Base-by-base conservation (phyloP, 64 coral and sea anemone genomes). In the Hydrozoanthus tunicans region DNA sequence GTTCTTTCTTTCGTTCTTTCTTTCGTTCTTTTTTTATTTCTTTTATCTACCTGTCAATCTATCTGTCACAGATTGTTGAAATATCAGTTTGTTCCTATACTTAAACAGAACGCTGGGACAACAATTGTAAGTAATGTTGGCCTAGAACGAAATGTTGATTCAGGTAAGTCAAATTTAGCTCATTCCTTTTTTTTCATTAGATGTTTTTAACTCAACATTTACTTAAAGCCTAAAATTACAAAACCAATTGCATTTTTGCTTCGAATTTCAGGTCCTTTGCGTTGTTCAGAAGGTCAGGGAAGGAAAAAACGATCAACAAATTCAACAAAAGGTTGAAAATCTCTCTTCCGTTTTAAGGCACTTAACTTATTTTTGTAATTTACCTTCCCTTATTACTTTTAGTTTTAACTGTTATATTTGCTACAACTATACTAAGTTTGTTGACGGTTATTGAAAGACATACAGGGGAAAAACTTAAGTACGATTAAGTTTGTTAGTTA, bases 301-400 rank as follows among this genome's bases (percentile, higher is more conserved):
- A 84, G 81, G 59, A 15, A 84, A 61, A 84, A 56, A 20, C 58
- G 81, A 65, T 84, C 81, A 32, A 66, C 81, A 84, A 65, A 66
- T 61, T n/a, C 5, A 6, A 9, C 0, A 1, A 58, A 79, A 79
- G 77, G 77, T 79, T 79, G 51, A 55, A 58, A 23, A 14, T 66
- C 10, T 15, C 12, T 66, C 5, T 66, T 66, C 12, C 12, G 0
- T 66, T 66, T 4, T 5, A 66, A 5, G 5, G 9, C 17, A 66
- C 17, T 15, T 66, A 66, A 66, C 10, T 66, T 11, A 11, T 11
- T 13, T 66, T 43, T 43, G 32, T 43, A 43, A 43, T 43, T 43
- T 43, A 43, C 32, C 32, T 43, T 43, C 32, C 32, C 32, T 43
- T 43, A 43, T 43, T 43, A 43, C 0, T 43, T 43, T 43, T 43